These are phyloP conservation scores for Trialeurodes vaporariorum DNA, from an alignment of 1,140 invertebrate genomes.

Conservation along the genomic window DNA sequence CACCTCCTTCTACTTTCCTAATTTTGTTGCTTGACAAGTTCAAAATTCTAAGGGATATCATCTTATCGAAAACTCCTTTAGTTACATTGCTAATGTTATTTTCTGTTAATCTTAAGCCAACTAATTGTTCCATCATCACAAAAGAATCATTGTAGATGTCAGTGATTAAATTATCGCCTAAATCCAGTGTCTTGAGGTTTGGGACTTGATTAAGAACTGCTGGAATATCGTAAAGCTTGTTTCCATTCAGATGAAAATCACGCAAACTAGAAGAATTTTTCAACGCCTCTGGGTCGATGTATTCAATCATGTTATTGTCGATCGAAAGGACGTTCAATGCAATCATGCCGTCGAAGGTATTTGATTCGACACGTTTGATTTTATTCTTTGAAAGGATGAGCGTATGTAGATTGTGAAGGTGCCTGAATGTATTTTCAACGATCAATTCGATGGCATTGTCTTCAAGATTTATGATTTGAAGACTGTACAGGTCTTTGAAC, in stretches of 20 bases:
- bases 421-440: constrained; percentile 68
- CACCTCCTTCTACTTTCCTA: constrained; percentile 67
- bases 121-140: constrained; percentile 63
- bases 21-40: constrained; percentile 82
- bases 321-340: constrained; percentile 64
- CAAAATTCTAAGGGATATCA: constrained; percentile 71
- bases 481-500: constrained; percentile 64
- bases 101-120: constrained; percentile 70
- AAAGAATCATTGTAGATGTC: constrained; percentile 72
- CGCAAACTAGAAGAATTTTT: constrained; percentile 71
- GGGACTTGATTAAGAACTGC: constrained; percentile 66
- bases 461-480: constrained; percentile 69
- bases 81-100: constrained; percentile 78
- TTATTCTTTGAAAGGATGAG: constrained; percentile 77
- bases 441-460: constrained; percentile 71
- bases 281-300: constrained; percentile 64
- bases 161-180: constrained; percentile 78
- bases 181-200: constrained; percentile 69
- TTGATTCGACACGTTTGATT: constrained; percentile 59
- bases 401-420: constrained; percentile 68
- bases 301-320: constrained; percentile 69
- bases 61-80: constrained; percentile 68
- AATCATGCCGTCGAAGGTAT: constrained; percentile 63
- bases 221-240: constrained; percentile 71
- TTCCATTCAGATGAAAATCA: constrained; percentile 80